phyloP scores from a whole-genome alignment of 2,797 vertebrate species.

The Cyprinella venusta region DNA sequence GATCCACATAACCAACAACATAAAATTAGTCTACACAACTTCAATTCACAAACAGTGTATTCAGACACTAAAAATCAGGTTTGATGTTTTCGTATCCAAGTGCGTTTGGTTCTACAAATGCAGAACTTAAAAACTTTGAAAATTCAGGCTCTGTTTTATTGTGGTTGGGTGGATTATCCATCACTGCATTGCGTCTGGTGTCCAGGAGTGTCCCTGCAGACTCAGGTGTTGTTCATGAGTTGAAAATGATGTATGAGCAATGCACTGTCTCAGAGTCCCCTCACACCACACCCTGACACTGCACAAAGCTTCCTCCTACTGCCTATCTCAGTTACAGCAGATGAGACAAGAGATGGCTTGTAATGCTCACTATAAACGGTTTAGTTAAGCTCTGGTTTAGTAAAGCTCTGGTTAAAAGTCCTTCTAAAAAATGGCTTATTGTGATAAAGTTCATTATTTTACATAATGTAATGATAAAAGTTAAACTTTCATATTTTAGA shows the following conservation, averaged over 20 bases:
- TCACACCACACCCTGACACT: slow-evolving; percentile 71
- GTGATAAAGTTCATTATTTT: too few species aligned
- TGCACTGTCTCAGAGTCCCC: slow-evolving; percentile 64
- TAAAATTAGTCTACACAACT: not conserved
- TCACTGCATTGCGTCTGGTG: slow-evolving; percentile 70
- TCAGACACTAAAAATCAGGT: not conserved
- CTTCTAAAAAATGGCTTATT: too few species aligned
- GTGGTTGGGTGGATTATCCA: slow-evolving; percentile 29
- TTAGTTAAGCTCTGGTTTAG: too few species aligned
- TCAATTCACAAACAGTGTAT: not conserved
- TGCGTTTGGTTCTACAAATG: not conserved
- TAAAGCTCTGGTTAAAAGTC: too few species aligned
- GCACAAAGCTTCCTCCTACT: slow-evolving; percentile 48
- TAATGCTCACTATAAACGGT: not conserved
- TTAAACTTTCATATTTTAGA: too few species aligned
- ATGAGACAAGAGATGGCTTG: not conserved
- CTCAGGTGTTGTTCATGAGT: slow-evolving; percentile 59
- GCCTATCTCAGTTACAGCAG: not conserved
- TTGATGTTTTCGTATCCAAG: not conserved
- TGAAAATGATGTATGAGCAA: slow-evolving; percentile 71
- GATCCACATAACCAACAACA: not conserved
- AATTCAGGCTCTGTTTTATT: not conserved
- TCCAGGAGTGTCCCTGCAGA: slow-evolving; percentile 57
- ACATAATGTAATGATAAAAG: too few species aligned
- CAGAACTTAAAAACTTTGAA: not conserved